Conservation (phyloP, 2,797 vertebrate species). For the Schizopygopsis pylzovi region DNA sequence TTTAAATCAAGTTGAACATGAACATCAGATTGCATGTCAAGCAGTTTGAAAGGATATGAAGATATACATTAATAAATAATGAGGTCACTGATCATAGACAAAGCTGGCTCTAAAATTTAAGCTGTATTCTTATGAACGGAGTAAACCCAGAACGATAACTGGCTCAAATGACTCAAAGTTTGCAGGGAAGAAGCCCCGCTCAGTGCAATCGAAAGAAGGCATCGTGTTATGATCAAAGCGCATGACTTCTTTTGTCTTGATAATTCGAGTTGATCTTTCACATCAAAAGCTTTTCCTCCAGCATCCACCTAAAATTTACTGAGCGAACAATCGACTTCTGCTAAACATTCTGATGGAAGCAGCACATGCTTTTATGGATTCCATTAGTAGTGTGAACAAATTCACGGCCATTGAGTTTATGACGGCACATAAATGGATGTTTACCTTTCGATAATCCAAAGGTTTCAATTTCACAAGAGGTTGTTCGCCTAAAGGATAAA, state of each 20-base stretch:
- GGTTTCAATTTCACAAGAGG: not conserved
- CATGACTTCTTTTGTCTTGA: not conserved
- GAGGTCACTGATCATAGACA: no score
- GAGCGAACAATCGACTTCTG: not conserved
- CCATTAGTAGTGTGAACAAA: not conserved
- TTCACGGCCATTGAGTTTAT: not conserved
- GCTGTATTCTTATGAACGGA: no score
- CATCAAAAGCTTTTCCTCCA: not conserved
- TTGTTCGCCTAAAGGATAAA: conserved; percentile 25
- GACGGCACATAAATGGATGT: not conserved
- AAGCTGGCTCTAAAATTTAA: no score
- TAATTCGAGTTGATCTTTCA: not conserved
- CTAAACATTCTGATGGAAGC: not conserved
- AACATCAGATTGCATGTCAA: no score
- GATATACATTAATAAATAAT: no score
- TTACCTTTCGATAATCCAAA: not conserved
- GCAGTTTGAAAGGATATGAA: no score
- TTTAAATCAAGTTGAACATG: not conserved
- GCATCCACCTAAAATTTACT: not conserved
- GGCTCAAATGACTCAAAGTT: no score
- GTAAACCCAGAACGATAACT: no score
- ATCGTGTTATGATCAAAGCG: no score
- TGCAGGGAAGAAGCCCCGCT: no score
- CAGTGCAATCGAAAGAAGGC: no score
- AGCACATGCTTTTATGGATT: not conserved